Conservation (phyloP, 2,113 vertebrate genomes). For the Grammomys dolichurus region DNA sequence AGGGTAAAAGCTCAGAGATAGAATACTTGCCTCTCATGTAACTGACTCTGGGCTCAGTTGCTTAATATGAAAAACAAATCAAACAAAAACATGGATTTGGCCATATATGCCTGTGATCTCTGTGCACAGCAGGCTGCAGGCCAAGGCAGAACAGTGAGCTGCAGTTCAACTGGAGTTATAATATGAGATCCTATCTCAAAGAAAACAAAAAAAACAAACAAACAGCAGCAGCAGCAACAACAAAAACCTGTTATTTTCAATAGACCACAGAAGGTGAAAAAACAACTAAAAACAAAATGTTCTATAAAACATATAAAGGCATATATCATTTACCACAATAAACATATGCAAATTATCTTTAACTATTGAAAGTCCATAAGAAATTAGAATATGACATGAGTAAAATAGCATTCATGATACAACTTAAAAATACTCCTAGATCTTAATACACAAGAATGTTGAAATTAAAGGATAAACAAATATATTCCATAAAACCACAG, state of each 20-base stretch:
- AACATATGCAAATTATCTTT: background rate
- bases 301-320: background rate
- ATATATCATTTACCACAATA: background rate
- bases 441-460: background rate
- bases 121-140: background rate
- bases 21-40: background rate
- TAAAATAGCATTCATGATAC: background rate
- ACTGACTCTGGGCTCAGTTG: background rate
- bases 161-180: background rate
- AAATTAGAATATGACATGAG: slow-evolving; percentile 2
- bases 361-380: background rate
- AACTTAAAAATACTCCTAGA: background rate
- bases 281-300: background rate
- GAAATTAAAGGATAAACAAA: background rate
- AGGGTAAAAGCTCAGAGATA: background rate
- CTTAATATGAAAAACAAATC: background rate
- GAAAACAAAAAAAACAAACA: background rate
- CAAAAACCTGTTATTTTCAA: background rate
- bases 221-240: no score
- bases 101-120: background rate
- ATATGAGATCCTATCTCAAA: background rate
- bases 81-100: background rate
- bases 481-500: background rate
- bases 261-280: background rate
- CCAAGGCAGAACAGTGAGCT: background rate